These are phyloP conservation scores for Halocaridina rubra DNA, from an alignment of 2,888 invertebrate genomes.

Conservation along the genomic window DNA sequence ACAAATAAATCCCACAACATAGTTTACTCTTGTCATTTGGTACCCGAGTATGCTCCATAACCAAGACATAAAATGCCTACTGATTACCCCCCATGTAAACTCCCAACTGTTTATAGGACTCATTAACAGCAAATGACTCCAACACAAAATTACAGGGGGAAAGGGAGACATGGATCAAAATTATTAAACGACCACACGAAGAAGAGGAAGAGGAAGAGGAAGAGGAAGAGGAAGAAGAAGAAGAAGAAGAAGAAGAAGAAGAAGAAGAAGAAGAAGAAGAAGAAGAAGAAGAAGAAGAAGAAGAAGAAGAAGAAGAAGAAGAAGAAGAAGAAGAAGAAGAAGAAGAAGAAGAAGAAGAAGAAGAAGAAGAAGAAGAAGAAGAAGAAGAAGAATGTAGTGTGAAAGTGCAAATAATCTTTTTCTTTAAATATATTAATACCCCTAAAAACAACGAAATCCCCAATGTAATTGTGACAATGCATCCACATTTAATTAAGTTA, in stretches of 20 bases:
- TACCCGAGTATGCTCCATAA: background rate
- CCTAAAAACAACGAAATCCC: too few relatives aligned
- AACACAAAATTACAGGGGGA: background rate
- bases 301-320: too few relatives aligned
- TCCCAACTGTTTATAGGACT: background rate
- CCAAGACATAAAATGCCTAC: background rate
- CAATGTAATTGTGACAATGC: too few relatives aligned
- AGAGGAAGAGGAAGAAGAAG: background rate
- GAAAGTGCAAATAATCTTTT: too few relatives aligned
- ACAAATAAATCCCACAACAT: too few relatives aligned
- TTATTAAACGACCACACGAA: background rate
- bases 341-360: background rate
- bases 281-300: background rate
- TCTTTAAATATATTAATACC: too few relatives aligned
- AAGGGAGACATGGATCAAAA: too few relatives aligned
- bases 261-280: background rate
- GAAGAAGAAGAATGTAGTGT: background rate
- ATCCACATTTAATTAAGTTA: too few relatives aligned
- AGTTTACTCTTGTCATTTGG: too few relatives aligned
- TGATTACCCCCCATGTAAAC: too few relatives aligned
- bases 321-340: background rate
- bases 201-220: background rate
- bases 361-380: background rate
- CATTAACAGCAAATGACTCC: background rate
- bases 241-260: background rate